Evolutionary conservation across 2,113 vertebrate species (phyloP).

Genomic region (Leucoraja erinaceus): DNA sequence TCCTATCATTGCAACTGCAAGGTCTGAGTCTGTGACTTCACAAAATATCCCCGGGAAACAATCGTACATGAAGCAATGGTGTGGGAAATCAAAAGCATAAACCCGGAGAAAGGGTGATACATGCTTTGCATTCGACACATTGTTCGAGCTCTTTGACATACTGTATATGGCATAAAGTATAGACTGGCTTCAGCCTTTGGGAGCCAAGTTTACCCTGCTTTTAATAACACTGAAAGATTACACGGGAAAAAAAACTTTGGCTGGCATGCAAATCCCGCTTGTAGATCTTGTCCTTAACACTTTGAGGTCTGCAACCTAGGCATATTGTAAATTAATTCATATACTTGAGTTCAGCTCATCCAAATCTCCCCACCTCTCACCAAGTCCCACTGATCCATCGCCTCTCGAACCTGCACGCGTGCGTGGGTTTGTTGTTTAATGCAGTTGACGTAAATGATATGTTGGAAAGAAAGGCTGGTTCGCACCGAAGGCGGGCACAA

Average conservation of each 20-base stretch:
- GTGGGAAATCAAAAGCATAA: neutral
- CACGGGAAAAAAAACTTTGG: neutral
- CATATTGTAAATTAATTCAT: neutral
- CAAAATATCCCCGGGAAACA: neutral
- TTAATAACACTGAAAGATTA: slow-evolving; percentile 33
- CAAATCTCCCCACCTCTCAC: neutral
- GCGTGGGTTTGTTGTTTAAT: too few relatives aligned
- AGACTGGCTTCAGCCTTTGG: neutral
- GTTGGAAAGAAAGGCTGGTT: too few relatives aligned
- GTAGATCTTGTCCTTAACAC: slow-evolving; percentile 24
- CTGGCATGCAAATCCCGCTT: slow-evolving; percentile 13
- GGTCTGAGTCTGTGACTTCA: neutral
- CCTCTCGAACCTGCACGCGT: neutral
- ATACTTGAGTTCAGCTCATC: neutral
- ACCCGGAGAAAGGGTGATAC: slow-evolving; percentile 6
- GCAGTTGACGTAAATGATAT: too few relatives aligned
- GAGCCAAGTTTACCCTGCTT: slow-evolving; percentile 30
- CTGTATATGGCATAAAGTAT: slow-evolving; percentile 38
- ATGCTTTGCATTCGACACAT: slow-evolving; percentile 19
- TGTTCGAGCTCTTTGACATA: slow-evolving; percentile 18
- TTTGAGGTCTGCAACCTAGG: neutral
- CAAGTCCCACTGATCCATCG: neutral
- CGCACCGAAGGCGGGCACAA: too few relatives aligned
- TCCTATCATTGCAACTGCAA: too few relatives aligned
- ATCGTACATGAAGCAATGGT: neutral